Evolutionary conservation across 2,113 vertebrate genomes (phyloP).

Genomic region (Phasianus colchicus): DNA sequence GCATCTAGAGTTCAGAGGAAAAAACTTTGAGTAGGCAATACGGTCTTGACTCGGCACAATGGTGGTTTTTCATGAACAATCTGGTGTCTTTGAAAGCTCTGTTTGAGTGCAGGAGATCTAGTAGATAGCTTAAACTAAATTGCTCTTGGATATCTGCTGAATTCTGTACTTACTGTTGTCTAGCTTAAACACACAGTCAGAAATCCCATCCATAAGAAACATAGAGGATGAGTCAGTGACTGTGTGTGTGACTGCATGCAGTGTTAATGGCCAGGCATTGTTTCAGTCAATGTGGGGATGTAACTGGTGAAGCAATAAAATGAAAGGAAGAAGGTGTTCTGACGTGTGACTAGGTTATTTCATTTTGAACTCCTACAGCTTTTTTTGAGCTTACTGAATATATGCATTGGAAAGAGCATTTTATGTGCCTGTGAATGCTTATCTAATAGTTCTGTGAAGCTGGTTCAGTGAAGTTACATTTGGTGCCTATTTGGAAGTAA

Average conservation of each 20-base stretch:
- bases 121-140: background rate
- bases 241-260: background rate
- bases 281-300: background rate
- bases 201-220: background rate
- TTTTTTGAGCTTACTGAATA: background rate
- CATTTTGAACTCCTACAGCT: background rate
- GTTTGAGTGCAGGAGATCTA: background rate
- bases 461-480: background rate
- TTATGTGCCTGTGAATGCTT: background rate
- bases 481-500: background rate
- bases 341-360: background rate
- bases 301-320: background rate
- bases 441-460: background rate
- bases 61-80: background rate
- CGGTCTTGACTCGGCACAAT: background rate
- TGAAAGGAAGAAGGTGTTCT: background rate
- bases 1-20: rapidly evolving
- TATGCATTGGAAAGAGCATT: background rate
- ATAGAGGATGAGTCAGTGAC: background rate
- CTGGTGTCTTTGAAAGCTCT: background rate
- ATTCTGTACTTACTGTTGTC: background rate
- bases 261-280: background rate
- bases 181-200: background rate
- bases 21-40: background rate
- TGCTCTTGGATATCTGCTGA: background rate